Percentiles rank a stretch among this genome's conserved stretches.
Evolutionary conservation across 92 coral and sea anemone genomes (phyloP).

Genomic region (Actinernus sp.): DNA sequence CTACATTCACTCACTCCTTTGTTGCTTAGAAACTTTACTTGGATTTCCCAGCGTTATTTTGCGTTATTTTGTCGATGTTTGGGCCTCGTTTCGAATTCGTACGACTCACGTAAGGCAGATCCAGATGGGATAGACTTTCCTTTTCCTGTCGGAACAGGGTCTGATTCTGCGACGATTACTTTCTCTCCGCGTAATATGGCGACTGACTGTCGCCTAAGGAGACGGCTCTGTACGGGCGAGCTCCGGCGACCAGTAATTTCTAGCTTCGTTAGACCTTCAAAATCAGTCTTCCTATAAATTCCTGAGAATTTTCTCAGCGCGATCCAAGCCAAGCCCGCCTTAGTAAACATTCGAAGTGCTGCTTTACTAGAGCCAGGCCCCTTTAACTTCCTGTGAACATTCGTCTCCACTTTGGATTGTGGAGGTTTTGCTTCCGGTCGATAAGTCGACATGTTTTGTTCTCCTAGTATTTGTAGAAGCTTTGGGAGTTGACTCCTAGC

Average conservation of each 20-base stretch:
- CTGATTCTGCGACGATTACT: too few relatives aligned
- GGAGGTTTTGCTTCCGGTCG: conserved; percentile 37
- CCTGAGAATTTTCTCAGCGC: conserved; percentile 14
- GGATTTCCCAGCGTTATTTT: too few relatives aligned
- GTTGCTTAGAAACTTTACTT: too few relatives aligned
- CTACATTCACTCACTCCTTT: too few relatives aligned
- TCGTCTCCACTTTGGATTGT: background rate
- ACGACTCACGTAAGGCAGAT: too few relatives aligned
- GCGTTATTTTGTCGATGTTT: too few relatives aligned
- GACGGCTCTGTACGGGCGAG: background rate
- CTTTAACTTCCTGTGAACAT: background rate
- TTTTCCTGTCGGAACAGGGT: too few relatives aligned
- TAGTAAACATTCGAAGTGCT: conserved; percentile 7
- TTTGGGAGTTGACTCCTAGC: conserved; percentile 10
- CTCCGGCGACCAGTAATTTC: background rate
- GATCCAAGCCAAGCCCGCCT: conserved; percentile 20
- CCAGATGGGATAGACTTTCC: too few relatives aligned
- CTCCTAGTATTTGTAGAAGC: conserved; percentile 5
- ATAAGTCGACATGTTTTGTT: conserved; percentile 16
- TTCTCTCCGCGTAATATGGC: background rate
- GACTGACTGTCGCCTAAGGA: background rate
- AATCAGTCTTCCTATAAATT: background rate
- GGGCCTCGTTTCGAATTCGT: too few relatives aligned
- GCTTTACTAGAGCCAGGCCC: background rate
- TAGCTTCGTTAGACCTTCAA: background rate